Conservation (phyloP, 2,888 invertebrate species). For the Lypha dubia region DNA sequence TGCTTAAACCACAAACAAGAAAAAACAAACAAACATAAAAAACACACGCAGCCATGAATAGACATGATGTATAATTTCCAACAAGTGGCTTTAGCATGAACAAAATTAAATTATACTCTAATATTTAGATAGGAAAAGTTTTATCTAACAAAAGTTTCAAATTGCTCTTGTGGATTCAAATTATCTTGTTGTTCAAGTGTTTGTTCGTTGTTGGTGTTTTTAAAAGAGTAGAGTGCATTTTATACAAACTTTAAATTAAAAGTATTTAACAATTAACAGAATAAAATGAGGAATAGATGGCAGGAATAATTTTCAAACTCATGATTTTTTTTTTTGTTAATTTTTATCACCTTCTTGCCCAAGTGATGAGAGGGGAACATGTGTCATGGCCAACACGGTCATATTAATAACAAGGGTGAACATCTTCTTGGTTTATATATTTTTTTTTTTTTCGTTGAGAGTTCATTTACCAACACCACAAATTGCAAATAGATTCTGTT, state of each 20-base stretch:
- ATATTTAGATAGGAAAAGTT: constrained; percentile 46
- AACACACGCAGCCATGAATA: neutral
- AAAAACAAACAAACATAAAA: too few species aligned
- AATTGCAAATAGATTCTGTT: constrained; percentile 40
- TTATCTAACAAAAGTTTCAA: constrained; percentile 27
- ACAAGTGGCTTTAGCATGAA: constrained; percentile 38
- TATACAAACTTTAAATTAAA: neutral
- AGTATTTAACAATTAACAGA: neutral
- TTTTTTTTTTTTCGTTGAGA: constrained; percentile 6
- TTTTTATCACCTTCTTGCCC: neutral
- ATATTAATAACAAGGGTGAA: neutral
- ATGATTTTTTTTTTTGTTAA: neutral
- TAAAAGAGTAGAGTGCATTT: neutral
- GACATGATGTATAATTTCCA: constrained; percentile 18
- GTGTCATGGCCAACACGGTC: constrained; percentile 17
- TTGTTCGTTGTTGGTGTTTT: neutral
- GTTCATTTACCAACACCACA: constrained; percentile 46
- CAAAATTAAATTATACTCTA: constrained; percentile 26
- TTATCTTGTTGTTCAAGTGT: constrained; percentile 4
- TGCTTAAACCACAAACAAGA: constrained; percentile 9
- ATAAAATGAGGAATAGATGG: neutral
- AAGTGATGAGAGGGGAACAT: neutral
- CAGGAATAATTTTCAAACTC: neutral
- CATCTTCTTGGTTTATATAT: too few species aligned
- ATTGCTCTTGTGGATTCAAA: constrained; percentile 27